phyloP scores from a whole-genome alignment of 1,140 invertebrate species.

The Vanessa tameamea region DNA sequence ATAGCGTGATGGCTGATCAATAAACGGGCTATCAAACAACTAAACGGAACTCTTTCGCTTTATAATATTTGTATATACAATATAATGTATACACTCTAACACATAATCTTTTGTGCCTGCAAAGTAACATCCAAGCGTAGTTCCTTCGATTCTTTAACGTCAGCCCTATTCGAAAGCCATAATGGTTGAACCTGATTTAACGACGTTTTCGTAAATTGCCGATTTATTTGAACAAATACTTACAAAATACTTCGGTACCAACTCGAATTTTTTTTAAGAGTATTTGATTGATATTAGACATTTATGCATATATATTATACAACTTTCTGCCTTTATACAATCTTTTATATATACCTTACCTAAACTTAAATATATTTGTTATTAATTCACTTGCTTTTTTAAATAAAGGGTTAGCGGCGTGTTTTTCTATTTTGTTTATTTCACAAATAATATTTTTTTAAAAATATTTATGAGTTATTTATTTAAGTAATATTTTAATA shows the following conservation, averaged over 20 bases:
- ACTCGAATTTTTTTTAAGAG: not conserved
- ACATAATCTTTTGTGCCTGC: constrained; percentile 27
- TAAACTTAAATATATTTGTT: no score
- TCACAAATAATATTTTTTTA: no score
- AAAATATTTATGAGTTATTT: no score
- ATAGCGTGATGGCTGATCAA: no score
- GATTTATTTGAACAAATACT: constrained; percentile 20
- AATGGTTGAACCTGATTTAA: constrained; percentile 9
- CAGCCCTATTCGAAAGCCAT: constrained; percentile 34
- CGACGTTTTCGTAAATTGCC: constrained; percentile 34
- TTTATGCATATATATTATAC: not conserved
- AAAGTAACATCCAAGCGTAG: constrained; percentile 20
- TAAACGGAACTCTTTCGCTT: no score
- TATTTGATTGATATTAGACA: not conserved
- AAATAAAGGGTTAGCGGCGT: no score
- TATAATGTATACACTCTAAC: not conserved
- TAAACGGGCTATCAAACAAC: no score
- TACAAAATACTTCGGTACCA: not conserved
- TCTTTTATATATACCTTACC: no score
- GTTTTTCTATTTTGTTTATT: no score
- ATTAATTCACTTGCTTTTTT: no score
- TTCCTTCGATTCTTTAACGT: constrained; percentile 41
- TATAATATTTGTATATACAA: not conserved
- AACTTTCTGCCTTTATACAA: no score
- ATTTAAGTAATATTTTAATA: no score